Evolutionary conservation across 2,113 vertebrate genomes (phyloP), one percentile per base, ranked within the genome.

Genomic region (Melanostigma gelatinosum): DNA sequence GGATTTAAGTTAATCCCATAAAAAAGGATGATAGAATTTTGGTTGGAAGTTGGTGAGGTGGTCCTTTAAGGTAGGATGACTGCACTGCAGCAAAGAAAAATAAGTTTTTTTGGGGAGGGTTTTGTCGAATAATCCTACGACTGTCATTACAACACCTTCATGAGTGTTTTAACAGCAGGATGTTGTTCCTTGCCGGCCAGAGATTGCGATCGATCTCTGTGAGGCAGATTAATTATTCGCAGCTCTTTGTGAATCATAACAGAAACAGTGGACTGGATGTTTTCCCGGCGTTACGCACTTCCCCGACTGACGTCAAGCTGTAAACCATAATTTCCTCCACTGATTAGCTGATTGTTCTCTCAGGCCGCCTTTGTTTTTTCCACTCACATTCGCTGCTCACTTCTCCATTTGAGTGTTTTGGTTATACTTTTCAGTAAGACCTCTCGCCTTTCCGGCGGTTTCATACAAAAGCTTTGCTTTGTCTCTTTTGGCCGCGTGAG

Each of bases 261-360:
- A 88, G 79, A 82, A 91, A 90, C 87, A 79, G 54, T 52, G 29
- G 70, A 42, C 76, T 86, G 83, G 83, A 92, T 85, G 79, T 66
- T 89, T 91, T 91, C 85, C 83, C 75, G 61, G 72, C 63, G 71
- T 89, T 86, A 84, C 77, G 80, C 85, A 87, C 86, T 86, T 91
- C 87, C 89, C 73, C 16, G 55, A 75, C 82, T 91, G 93, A 94
- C 91, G 88, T 91, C 90, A 92, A 89, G 58, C 42, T 72, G 73
- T 75, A 88, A 89, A 84, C 75, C 84, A 71, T 90, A 75, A 91
- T 93, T 93, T 94, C 89, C 93, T 91, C 68, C 80, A 64, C 85
- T 92, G 89, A 93, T 93, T 89, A 92, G 86, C 80, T 82, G 74
- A 92, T 93, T 93, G 93, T 93, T 91, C 87, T 81, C 44, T 24